Conservation (phyloP, 2,797 vertebrate genomes). For the Anguilla anguilla region DNA sequence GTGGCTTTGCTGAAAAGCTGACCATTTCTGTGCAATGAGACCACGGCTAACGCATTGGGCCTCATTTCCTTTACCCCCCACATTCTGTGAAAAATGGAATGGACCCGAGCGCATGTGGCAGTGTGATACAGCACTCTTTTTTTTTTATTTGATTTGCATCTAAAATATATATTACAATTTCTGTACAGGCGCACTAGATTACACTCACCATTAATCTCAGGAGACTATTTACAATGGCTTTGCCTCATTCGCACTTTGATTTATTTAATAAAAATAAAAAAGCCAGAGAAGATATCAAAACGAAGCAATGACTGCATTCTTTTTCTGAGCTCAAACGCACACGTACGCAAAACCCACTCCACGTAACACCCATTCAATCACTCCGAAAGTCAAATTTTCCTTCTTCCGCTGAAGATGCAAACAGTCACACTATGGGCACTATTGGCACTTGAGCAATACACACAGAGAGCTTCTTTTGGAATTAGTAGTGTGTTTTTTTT, state of each 20-base stretch:
- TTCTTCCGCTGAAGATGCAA: constrained; percentile 11
- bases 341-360: constrained; percentile 26
- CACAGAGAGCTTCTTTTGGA: constrained; percentile 42
- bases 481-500: constrained; percentile 33
- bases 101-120: constrained; percentile 15
- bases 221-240: constrained; percentile 45
- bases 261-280: constrained; percentile 30
- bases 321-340: constrained; percentile 34
- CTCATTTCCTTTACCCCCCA: not conserved
- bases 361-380: constrained; percentile 22
- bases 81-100: not conserved
- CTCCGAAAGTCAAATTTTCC: constrained; percentile 58
- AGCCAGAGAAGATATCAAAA: constrained; percentile 4
- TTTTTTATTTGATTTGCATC: constrained; percentile 61
- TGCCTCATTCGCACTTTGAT: constrained; percentile 35
- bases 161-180: constrained; percentile 78
- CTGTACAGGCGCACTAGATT: constrained; percentile 66
- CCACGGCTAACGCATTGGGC: not conserved
- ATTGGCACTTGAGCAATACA: constrained; percentile 57
- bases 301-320: constrained; percentile 23
- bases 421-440: constrained; percentile 33
- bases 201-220: constrained; percentile 43
- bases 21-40: not conserved
- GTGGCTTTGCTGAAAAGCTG: not conserved
- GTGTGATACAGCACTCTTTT: constrained; percentile 51